These are phyloP conservation scores for Plumapathes pennacea DNA, from an alignment of 92 coral and sea anemone species.

Conservation along the genomic window DNA sequence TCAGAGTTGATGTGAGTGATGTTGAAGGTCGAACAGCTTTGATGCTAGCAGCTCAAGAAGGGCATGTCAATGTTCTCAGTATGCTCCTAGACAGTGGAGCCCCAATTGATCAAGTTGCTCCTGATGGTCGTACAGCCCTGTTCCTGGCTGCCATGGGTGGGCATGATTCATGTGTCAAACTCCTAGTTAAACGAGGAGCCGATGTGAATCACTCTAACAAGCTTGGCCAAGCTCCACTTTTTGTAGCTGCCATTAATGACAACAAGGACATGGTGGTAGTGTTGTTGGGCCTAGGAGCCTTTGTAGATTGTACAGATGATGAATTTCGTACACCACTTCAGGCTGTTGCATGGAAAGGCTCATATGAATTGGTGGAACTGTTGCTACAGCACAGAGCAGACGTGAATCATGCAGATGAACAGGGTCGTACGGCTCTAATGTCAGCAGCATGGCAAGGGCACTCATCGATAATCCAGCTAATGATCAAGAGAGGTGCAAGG, in stretches of 20 bases:
- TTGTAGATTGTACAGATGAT: constrained; percentile 75
- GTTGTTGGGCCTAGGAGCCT: constrained; percentile 76
- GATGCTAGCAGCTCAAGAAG: constrained; percentile 96
- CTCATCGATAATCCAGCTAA: constrained; percentile 70
- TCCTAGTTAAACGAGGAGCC: constrained; percentile 65
- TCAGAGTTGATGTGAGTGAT: constrained; percentile 65
- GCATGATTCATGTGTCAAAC: constrained; percentile 74
- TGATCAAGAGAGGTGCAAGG: constrained; percentile 86
- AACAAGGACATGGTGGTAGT: constrained; percentile 72
- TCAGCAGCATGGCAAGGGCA: constrained; percentile 99
- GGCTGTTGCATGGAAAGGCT: constrained; percentile 93
- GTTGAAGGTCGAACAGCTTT: constrained; percentile 72
- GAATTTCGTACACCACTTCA: constrained; percentile 92
- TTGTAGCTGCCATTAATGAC: constrained; percentile 80
- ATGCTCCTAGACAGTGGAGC: constrained; percentile 76
- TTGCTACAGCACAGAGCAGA: constrained; percentile 81
- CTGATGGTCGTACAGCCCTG: constrained; percentile 83
- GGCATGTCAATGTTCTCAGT: constrained; percentile 59
- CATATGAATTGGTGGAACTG: constrained; percentile 72
- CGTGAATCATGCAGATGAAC: constrained; percentile 69
- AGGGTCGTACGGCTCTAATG: constrained; percentile 94
- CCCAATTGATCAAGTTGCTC: constrained; percentile 68
- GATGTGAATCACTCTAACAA: constrained; percentile 69
- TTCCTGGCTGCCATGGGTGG: constrained; percentile 88
- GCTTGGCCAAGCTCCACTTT: constrained; percentile 85